Evolutionary conservation across 2,888 invertebrate species (phyloP), one percentile per base, ranked within the genome.

Genomic region (Nebria brevicollis): DNA sequence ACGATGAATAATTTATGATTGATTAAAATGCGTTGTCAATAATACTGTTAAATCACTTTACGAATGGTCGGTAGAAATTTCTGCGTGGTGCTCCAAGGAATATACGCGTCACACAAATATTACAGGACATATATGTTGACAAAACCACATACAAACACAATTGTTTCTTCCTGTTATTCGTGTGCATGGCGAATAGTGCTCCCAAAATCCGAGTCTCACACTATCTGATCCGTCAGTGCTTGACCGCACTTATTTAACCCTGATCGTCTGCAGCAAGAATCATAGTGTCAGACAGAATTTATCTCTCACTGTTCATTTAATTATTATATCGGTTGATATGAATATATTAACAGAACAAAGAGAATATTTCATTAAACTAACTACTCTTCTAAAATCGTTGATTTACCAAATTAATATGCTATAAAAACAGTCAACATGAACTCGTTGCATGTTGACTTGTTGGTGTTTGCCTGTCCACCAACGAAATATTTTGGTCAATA

Each of bases 221-320:
- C 75, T 80, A 75, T 80, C 70, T 75, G 75, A 75, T 43, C 54
- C 43, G 15, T 76, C 72, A 43, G 72, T 77, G 81, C 77, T 77
- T 81, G 81, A 34, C n/a, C 72, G 79, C 81, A 66, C 77, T 76
- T 64, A 20, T 34, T 85, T 86, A 85, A 88, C 90, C 92, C 92
- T 91, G 91, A 90, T 92, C 92, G 92, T 92, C 92, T 92, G 92
- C 92, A 92, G 92, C 92, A 92, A 91, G 91, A 85, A 84, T 82
- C 83, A 84, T 84, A 82, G 83, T 83, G 83, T 83, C 83, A 83
- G 83, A 83, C 81, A 79, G 83, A 79, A 11, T 54, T 83, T 79
- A 82, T 81, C 78, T 77, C 77, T 73, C 77, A 81, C 73, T 81
- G 13, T 76, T n/a, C 34, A 26, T 70, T 54, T 11, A 11, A 54